Conservation (phyloP, 2,888 invertebrate genomes). For the Acleris cristana region DNA sequence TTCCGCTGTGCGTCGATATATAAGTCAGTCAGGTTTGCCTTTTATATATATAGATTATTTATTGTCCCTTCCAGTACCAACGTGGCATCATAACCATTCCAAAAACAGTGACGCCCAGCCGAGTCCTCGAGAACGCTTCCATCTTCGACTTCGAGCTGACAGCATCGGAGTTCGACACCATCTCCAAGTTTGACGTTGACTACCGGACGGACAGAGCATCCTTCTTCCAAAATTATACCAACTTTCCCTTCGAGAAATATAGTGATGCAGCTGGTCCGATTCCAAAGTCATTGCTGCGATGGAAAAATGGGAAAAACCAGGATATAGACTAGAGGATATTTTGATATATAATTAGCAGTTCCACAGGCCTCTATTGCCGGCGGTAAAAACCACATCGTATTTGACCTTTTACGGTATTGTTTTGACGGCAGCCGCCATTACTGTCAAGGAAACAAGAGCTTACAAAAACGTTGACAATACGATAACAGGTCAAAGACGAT, state of each 20-base stretch:
- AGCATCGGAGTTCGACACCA: conserved; percentile 49
- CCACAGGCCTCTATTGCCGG: no score
- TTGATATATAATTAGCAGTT: no score
- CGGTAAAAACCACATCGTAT: no score
- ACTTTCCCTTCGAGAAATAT: conserved; percentile 61
- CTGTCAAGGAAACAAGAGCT: no score
- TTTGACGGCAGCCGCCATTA: no score
- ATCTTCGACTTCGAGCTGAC: conserved; percentile 69
- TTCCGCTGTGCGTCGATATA: no score
- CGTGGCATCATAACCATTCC: conserved; percentile 62
- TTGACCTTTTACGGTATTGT: no score
- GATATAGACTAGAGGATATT: conserved; percentile 25
- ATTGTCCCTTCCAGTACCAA: conserved; percentile 55
- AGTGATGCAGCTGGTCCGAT: conserved; percentile 31
- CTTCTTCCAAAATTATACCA: conserved; percentile 57
- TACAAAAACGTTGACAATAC: no score
- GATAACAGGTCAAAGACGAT: no score
- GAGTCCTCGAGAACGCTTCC: conserved; percentile 65
- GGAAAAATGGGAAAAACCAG: conserved; percentile 37
- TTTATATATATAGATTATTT: no score
- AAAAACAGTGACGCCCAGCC: conserved; percentile 60
- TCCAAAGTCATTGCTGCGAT: conserved; percentile 8
- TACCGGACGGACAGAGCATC: conserved; percentile 54
- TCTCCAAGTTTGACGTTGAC: conserved; percentile 62
- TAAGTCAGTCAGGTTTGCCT: no score